Evolutionary conservation across 92 coral and sea anemone species (phyloP), one percentile per base, ranked within the genome.

Genomic region (Parazoanthus swiftii): DNA sequence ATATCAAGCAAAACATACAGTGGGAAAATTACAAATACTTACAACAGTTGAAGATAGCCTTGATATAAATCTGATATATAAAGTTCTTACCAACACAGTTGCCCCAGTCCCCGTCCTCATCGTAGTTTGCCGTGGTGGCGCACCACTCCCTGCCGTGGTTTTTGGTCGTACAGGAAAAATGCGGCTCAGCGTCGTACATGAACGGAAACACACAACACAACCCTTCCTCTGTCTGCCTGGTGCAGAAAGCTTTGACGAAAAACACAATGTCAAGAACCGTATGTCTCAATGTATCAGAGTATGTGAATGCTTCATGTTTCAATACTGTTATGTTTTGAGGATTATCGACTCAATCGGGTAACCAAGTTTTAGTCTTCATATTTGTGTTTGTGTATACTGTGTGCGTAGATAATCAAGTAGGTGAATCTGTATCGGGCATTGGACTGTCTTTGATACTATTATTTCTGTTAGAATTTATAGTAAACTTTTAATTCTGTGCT

Each of bases 201-300:
- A 89, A 89, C 2, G 91, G 91, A 65, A 89, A 74, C 51, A 89
- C 91, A 29, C 91, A 89, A 51, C 91, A 89, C 79, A 77, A 59
- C 8, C 88, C 81, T 78, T 78, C 86, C 89, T 89, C 80, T 13
- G 91, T 78, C 18, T 78, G 26, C 39, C 81, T 78, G n/a, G 81
- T 78, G 21, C 81, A 78, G 54, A 78, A 78, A 48, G 35, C 81
- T 78, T 29, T 33, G 76, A 26, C 2, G 20, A 72, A 26, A 72
- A 29, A 29, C 20, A 1, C 1, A 72, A 25, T 6, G n/a, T 66
- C 13, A 23, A 68, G 20, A 23, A 67, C 26, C 15, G 74, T 21
- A 26, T 0, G 5, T 14, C 9, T 74, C 39, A 36, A 4, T 37
- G 18, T 9, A 18, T 9, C 15, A 15, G 18, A 73, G 8, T 73